Conservation (phyloP, 2,797 vertebrate genomes). For the Catostomus latipinnis region DNA sequence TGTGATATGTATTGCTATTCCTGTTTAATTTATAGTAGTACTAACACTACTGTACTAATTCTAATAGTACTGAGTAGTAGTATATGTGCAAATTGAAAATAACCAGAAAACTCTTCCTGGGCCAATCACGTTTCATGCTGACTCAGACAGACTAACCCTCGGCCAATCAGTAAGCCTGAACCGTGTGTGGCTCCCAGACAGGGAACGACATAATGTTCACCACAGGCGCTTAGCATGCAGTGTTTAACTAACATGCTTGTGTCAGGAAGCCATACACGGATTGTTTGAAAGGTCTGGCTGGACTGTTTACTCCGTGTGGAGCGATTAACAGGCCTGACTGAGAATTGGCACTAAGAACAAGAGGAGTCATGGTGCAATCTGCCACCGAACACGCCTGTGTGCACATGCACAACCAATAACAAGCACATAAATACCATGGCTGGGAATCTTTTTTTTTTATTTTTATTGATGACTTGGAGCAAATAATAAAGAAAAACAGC, state of each 20-base stretch:
- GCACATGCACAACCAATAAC: constrained; percentile 14
- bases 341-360: constrained; percentile 48
- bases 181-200: constrained; percentile 1
- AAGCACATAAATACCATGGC: constrained; percentile 22
- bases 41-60: too few species aligned
- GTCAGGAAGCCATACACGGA: neutral
- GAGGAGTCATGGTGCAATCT: constrained; percentile 52
- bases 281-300: constrained; percentile 40
- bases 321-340: constrained; percentile 51
- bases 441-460: too few species aligned
- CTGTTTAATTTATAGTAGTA: neutral
- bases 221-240: constrained; percentile 29
- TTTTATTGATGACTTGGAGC: too few species aligned
- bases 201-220: constrained; percentile 47
- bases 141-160: neutral
- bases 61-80: too few species aligned
- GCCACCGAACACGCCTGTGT: constrained; percentile 20
- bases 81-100: too few species aligned
- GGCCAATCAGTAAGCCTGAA: neutral
- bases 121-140: constrained; percentile 14
- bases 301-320: constrained; percentile 38
- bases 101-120: neutral
- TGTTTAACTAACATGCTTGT: constrained; percentile 49
- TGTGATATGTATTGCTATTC: neutral
- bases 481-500: too few species aligned